Conservation (phyloP, 1,140 invertebrate species). For the Neelides sp. region DNA sequence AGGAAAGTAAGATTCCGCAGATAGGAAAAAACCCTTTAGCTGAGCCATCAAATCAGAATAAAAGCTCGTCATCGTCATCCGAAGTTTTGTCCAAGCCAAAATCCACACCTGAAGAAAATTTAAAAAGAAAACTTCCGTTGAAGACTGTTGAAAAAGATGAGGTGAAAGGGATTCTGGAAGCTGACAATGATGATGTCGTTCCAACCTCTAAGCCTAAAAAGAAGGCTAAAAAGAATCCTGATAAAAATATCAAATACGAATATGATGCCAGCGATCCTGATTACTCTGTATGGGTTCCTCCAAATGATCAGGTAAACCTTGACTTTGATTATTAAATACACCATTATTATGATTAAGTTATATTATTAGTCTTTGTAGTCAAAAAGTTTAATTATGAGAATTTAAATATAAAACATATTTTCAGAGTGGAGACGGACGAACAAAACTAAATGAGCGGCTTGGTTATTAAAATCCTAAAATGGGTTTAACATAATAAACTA, state of each 20-base stretch:
- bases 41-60: background rate
- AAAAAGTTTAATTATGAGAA: too few species aligned
- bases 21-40: constrained; percentile 1
- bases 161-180: background rate
- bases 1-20: constrained; percentile 11
- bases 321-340: too few species aligned
- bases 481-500: too few species aligned
- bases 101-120: background rate
- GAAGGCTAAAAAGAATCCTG: constrained; percentile 8
- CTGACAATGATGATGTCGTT: background rate
- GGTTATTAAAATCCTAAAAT: constrained; percentile 60
- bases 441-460: constrained; percentile 65
- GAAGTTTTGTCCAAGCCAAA: background rate
- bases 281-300: constrained; percentile 65
- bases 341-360: too few species aligned
- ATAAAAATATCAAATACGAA: constrained; percentile 23
- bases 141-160: constrained; percentile 1
- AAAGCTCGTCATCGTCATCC: background rate
- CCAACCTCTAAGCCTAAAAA: background rate
- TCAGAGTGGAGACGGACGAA: constrained; percentile 72
- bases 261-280: constrained; percentile 44
- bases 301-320: constrained; percentile 52
- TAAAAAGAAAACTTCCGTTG: background rate
- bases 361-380: too few species aligned
- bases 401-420: too few species aligned